Evolutionary conservation across 1,140 invertebrate genomes (phyloP), one percentile per base, ranked within the genome.

Genomic region (Ceratina australensis): DNA sequence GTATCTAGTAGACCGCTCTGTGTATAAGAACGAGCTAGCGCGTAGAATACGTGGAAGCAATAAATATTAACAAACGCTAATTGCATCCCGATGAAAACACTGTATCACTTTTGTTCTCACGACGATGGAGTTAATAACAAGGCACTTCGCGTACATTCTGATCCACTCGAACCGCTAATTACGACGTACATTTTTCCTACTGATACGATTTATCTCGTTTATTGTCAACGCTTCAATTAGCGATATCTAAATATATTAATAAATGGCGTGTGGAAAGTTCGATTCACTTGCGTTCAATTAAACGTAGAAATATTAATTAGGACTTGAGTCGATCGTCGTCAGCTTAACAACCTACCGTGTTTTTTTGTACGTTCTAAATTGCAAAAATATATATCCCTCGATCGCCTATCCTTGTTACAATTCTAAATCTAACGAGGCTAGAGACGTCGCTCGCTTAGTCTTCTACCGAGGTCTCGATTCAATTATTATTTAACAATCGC

Each of bases 1-100:
- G 10, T 42, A 42, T 7, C 33, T 8, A 10, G 10, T 10, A 10
- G 5, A 42, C 33, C 33, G 5, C 33, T 0, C 8, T 42, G 33
- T 24, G 33, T 68, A 76, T 7, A 72, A 78, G 50, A 52, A 61
- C 64, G 22, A 63, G 3, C 33, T 59, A 60, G 20, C 63, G 56
- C 18, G 54, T 68, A 56, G 20, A 42, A 24, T 67, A 75, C 42
- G 24, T 80, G 52, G 42, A 68, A 77, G 72, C 79, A 77, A 80
- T 80, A 80, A 80, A 80, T 80, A 77, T 77, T 15, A 75, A 64
- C 50, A 20, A 42, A 61, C 4, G 22, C 24, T 67, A 67, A 63
- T 67, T 52, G 33, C 33, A 15, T 73, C 42, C 24, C 15, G 28
- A 57, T 33, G 18, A 15, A 56, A 50, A 59, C 73, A 20, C 20